Conservation (phyloP, 2,888 invertebrate genomes). For the Campaea margaritaria region DNA sequence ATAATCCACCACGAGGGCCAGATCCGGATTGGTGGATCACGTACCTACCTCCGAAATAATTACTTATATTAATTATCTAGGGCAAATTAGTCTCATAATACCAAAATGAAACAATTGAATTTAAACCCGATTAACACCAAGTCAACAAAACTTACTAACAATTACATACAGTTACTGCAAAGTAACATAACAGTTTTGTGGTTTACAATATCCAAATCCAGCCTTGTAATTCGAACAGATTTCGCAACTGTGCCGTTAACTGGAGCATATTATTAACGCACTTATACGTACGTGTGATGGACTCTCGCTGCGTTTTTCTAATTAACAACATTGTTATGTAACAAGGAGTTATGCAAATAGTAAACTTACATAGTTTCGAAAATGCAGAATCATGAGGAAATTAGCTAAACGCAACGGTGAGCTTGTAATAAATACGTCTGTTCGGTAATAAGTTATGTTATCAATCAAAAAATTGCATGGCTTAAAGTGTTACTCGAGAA, state of each 20-base stretch:
- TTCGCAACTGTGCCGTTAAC: constrained; percentile 36
- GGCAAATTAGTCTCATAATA: too few relatives aligned
- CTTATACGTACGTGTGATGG: constrained; percentile 28
- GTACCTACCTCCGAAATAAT: too few relatives aligned
- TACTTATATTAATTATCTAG: too few relatives aligned
- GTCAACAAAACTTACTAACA: too few relatives aligned
- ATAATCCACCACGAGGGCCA: too few relatives aligned
- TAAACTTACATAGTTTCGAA: constrained; percentile 24
- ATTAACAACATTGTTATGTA: constrained; percentile 29
- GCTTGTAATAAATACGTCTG: background rate
- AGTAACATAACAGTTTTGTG: constrained; percentile 7
- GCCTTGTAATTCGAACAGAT: constrained; percentile 32
- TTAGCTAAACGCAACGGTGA: constrained; percentile 17
- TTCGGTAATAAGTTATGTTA: too few relatives aligned
- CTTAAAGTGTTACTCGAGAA: too few relatives aligned
- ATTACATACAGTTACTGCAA: constrained; percentile 3
- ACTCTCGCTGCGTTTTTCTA: constrained; percentile 23
- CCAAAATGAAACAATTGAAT: too few relatives aligned
- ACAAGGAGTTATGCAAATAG: constrained; percentile 23
- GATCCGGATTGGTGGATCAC: too few relatives aligned
- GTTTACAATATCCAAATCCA: constrained; percentile 14
- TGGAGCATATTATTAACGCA: constrained; percentile 41
- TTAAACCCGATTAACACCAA: too few relatives aligned
- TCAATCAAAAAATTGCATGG: too few relatives aligned
- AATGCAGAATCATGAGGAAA: constrained; percentile 27